A percentile compares a stretch with the other conserved stretches of the same genome.
These are phyloP conservation scores for Oreochromis niloticus DNA, from an alignment of 2,113 vertebrate species.

Conservation along the genomic window DNA sequence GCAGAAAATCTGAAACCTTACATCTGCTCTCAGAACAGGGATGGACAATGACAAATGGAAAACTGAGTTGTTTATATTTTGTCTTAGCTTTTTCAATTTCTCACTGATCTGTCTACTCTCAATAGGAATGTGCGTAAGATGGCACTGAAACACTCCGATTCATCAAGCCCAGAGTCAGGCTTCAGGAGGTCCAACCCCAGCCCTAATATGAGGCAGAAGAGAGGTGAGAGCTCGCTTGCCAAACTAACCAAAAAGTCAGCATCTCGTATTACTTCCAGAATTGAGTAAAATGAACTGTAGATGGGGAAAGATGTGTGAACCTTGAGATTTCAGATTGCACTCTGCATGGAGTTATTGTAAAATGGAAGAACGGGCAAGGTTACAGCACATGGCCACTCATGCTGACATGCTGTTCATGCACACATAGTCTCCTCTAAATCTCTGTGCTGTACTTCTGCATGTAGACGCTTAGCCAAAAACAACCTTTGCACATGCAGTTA, in stretches of 20 bases:
- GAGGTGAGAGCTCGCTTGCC: slow-evolving; percentile 69
- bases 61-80: not conserved
- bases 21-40: not conserved
- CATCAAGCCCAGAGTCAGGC: slow-evolving; percentile 77
- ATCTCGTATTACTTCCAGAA: not conserved
- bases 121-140: slow-evolving; percentile 78
- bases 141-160: slow-evolving; percentile 75
- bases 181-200: slow-evolving; percentile 78
- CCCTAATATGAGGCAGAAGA: slow-evolving; percentile 79
- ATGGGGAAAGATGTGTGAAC: not conserved
- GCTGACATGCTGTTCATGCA: not conserved
- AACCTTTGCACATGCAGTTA: not conserved
- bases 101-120: not conserved
- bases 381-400: not conserved
- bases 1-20: not conserved
- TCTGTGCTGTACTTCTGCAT: not conserved
- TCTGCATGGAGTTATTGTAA: not conserved
- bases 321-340: not conserved
- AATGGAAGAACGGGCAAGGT: not conserved
- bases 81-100: not conserved
- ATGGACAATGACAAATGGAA: not conserved
- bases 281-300: not conserved
- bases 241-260: not conserved
- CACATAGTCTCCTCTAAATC: not conserved
- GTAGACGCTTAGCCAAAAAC: not conserved